Evolutionary conservation across 2,113 vertebrate species (phyloP), one percentile per base, ranked within the genome.

Genomic region (Lepus americanus): DNA sequence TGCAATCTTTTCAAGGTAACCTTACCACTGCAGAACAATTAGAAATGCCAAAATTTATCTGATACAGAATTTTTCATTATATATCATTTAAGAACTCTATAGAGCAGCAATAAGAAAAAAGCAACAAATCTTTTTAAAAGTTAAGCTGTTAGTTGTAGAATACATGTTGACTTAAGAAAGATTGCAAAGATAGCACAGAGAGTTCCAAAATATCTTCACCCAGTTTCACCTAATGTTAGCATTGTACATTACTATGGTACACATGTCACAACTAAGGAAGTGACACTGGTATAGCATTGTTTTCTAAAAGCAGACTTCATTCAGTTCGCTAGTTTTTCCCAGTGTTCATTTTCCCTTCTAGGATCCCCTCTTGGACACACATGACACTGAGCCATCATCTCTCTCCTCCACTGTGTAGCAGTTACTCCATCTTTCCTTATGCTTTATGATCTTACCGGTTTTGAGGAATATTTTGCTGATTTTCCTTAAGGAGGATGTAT

Each of bases 41-140:
- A 86, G 44, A 93, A 91, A 73, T 79, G 55, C 72, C 84, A 89
- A 86, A 94, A 95, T 39, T 29, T 22, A 88, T 44, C 36, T 69
- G n/a, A 31, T 72, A 22, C 19, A 78, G 39, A 82, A 73, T 36
- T 89, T 77, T 89, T 92, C 10, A 66, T 67, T n/a, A 72, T 8
- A 49, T 39, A 61, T 7, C 1, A 72, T 87, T 51, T 44, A 89
- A 93, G 69, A 85, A 31, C 19, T 49, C 49, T 53, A 36, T 33
- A 88, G 13, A 81, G 19, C 7, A 0, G 3, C 36, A 77, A 70
- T 25, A 13, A 61, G 25, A 89, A 81, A 49, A 67, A 96, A 81
- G 9, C 44, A 77, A 39, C 12, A 64, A 16, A 39, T 66, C 1
- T 80, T 63, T 89, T 55, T 55, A 94, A 74, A 91, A 59, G 19